Evolutionary conservation across 2,888 invertebrate species (phyloP), one percentile per base, ranked within the genome.

Genomic region (Epsilonema sp.): DNA sequence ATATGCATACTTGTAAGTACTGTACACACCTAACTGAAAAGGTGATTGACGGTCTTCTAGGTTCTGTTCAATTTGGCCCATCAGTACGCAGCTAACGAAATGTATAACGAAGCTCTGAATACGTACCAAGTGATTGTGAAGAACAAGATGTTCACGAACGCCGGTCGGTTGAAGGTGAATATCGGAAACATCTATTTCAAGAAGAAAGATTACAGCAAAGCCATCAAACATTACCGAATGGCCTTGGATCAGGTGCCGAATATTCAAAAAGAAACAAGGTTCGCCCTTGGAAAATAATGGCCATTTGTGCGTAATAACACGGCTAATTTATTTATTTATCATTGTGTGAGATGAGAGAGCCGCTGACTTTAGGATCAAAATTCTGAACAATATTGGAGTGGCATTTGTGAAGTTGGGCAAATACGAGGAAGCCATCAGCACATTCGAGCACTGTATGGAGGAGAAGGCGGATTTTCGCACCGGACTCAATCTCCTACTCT

Each of bases 181-280:
- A 92, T 97, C 81, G 94, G 92, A 1, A 94, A 94, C 64, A 87
- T 97, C 59, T 86, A 89, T 67, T 85, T 84, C 60, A 83, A 82
- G 69, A 82, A 89, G 75, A 86, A 70, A 53, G 85, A 54, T 78
- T 86, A 82, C 62, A 79, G 82, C 16, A 86, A 90, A 70, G 92
- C 94, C 0, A 78, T 97, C 49, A 97, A 97, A 72, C 79, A 89
- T 74, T 97, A 90, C 65, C 76, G 92, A 57, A 97, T 94, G 94
- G 92, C 94, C 1, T 73, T 97, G 53, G 97, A 97, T 69, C 94
- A 94, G 68, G 70, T 76, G 2, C 86, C 90, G 0, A 82, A 82
- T 37, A 82, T 81, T 46, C 84, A 90, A 63, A 89, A 87, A 65
- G 83, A 85, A 67, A 73, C 90, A 58, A 80, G 89, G 78, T 81